Conservation (phyloP, 2,888 invertebrate genomes). For the Lasioglossum lativentre region DNA sequence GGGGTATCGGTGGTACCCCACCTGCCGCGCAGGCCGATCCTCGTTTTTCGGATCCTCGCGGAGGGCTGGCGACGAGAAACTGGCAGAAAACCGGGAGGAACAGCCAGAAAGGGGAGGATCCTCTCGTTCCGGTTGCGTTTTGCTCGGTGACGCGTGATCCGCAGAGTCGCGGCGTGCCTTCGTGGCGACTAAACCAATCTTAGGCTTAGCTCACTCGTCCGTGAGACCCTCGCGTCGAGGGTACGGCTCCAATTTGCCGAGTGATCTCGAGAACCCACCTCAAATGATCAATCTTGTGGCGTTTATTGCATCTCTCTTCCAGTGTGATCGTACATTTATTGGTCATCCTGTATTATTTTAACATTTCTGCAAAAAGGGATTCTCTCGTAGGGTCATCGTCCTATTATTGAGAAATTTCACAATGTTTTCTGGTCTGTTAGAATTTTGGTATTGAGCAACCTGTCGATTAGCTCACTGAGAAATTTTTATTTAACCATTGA, state of each 20-base stretch:
- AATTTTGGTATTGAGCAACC: too few species aligned
- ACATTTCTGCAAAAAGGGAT: too few species aligned
- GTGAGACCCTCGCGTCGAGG: conserved; percentile 74
- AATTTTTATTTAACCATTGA: too few species aligned
- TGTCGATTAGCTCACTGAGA: too few species aligned
- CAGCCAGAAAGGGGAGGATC: conserved; percentile 48
- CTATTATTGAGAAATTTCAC: too few species aligned
- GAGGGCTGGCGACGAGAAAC: conserved; percentile 48
- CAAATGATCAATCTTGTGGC: conserved; percentile 77
- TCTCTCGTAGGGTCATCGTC: too few species aligned
- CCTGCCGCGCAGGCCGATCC: conserved; percentile 75
- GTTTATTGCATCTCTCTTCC: conserved; percentile 50
- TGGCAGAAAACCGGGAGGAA: conserved; percentile 58
- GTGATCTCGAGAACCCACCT: conserved; percentile 77
- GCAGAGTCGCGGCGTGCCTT: conserved; percentile 80
- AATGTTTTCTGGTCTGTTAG: too few species aligned
- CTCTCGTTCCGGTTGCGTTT: conserved; percentile 73
- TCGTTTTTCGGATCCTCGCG: conserved; percentile 71
- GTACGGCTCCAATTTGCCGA: conserved; percentile 79
- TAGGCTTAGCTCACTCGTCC: conserved; percentile 82
- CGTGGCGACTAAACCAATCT: conserved; percentile 84
- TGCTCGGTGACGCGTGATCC: conserved; percentile 83
- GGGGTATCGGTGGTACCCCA: conserved; percentile 80
- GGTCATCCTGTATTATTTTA: not conserved
- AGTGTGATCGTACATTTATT: not conserved